Base-by-base conservation (phyloP, 2,888 invertebrate species). In the Uropetala carovei region DNA sequence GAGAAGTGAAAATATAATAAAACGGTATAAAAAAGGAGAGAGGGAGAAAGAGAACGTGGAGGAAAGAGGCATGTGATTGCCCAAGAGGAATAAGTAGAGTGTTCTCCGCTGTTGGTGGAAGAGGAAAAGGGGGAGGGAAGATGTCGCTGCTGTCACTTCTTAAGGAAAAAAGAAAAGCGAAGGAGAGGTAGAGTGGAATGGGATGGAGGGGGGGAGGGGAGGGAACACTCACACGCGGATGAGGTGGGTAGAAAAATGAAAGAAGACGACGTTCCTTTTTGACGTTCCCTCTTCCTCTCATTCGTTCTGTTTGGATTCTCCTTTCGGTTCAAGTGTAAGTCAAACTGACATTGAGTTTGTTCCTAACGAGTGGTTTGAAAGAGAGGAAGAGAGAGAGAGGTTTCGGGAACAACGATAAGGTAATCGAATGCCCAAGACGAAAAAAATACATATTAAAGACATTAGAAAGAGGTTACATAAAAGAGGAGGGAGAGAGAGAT, bases 91-190 rank as follows among this genome's bases (percentile, higher is more conserved):
- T 86, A 60, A 86, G 86, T 60, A 9, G 83, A 83, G 83, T 83
- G 57, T 83, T 83, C 57, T 18, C 83, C n/a, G 83, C 83, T 5
- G 43, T 43, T 56, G 82, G 13, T 16, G 5, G 18, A n/a, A n/a
- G n/a, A n/a, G n/a, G n/a, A n/a, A n/a, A n/a, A 57, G 83, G 83
- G 43, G 43, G 5, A 43, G 43, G 43, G 43, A 43, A 43, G 83
- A 83, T 83, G 83, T 83, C 56, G 83, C 83, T 83, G n/a, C 85
- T 68, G 89, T 68, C 89, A 89, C 89, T 60, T 43, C 89, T 89
- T 89, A 89, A 89, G n/a, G n/a, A n/a, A n/a, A n/a, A n/a, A 16
- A 27, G 16, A 18, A 60, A 59, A 60, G 8, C 16, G 30, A 60
- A 7, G 9, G 14, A 43, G 27, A 68, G 43, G 43, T 30, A 64